A percentile compares a stretch with the other conserved stretches of the same genome.
Conservation (phyloP, 2,113 vertebrate species). For the Sphyrna mokarran region DNA sequence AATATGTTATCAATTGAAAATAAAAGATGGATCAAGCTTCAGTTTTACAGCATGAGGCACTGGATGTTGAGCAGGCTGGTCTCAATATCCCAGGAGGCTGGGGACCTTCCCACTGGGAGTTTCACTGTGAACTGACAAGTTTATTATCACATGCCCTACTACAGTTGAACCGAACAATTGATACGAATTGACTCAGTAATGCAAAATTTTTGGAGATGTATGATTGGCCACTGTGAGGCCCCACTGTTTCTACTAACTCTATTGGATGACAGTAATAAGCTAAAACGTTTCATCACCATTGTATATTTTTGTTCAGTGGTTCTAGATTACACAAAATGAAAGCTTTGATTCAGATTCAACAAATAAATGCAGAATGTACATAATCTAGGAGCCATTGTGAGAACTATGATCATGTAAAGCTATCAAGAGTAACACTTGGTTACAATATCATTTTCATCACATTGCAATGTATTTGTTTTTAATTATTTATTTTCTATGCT, state of each 20-base stretch:
- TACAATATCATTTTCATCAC: background rate
- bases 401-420: background rate
- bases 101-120: background rate
- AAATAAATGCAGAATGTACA: background rate
- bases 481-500: background rate
- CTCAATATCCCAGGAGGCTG: conserved; percentile 12
- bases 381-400: background rate
- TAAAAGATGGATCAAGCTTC: background rate
- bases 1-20: background rate
- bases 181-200: background rate
- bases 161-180: conserved; percentile 4
- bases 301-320: conserved; percentile 4
- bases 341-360: conserved; percentile 1
- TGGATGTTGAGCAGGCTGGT: background rate
- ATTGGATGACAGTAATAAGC: background rate
- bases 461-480: background rate
- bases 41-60: background rate
- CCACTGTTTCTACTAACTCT: conserved; percentile 13
- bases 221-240: background rate
- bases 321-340: background rate
- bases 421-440: background rate
- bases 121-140: conserved; percentile 26
- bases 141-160: conserved; percentile 31
- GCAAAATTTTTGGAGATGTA: background rate
- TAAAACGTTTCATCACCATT: background rate